phyloP scores from a whole-genome alignment of 2,113 vertebrate genomes.

The Amphiprion ocellaris region DNA sequence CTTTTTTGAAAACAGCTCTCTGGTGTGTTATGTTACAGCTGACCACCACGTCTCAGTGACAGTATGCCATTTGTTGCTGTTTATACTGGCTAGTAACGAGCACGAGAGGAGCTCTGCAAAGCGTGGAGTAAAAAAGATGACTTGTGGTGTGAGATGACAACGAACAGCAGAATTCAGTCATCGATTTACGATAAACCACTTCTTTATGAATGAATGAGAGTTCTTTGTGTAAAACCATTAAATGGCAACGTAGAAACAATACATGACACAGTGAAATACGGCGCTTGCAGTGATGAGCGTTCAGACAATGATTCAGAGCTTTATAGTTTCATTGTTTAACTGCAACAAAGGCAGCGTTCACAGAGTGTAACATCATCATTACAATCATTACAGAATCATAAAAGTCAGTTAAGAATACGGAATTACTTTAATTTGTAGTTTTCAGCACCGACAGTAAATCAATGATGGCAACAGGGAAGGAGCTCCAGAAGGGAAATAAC shows the following conservation, averaged over 20 bases:
- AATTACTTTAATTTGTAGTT: slow-evolving; percentile 42
- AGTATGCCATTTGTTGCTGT: slow-evolving; percentile 61
- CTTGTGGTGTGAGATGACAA: slow-evolving; percentile 50
- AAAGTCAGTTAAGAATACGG: neutral
- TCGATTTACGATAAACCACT: neutral
- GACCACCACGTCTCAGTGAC: slow-evolving; percentile 60
- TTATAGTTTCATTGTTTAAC: neutral
- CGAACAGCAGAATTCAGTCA: slow-evolving; percentile 19
- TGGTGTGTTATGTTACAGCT: slow-evolving; percentile 53
- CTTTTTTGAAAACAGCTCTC: slow-evolving; percentile 52
- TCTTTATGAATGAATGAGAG: neutral
- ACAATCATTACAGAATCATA: slow-evolving; percentile 12
- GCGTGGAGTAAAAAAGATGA: slow-evolving; percentile 18
- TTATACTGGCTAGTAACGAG: slow-evolving; percentile 64
- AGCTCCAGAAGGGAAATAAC: neutral
- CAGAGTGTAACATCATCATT: slow-evolving; percentile 5
- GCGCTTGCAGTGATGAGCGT: neutral
- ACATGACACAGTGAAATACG: neutral
- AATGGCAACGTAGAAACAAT: neutral
- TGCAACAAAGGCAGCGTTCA: neutral
- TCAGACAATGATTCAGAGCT: neutral
- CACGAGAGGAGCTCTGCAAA: slow-evolving; percentile 40
- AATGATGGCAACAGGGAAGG: slow-evolving; percentile 9
- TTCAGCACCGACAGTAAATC: slow-evolving; percentile 20
- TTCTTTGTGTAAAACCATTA: too few relatives aligned